Conservation (phyloP, 2,113 vertebrate species). For the Gobio gobio region DNA sequence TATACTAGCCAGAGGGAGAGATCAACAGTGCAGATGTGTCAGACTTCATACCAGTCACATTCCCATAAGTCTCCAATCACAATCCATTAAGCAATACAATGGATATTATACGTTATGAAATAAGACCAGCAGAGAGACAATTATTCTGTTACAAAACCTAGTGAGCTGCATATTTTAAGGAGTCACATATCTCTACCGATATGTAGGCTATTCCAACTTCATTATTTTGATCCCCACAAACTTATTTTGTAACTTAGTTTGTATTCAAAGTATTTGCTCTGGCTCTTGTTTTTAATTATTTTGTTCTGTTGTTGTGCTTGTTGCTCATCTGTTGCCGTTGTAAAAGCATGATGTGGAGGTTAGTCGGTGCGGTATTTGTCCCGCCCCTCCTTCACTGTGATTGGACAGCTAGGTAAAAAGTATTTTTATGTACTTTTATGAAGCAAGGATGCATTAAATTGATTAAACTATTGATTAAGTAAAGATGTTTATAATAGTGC, state of each 20-base stretch:
- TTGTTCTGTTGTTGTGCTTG: no score
- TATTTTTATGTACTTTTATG: not conserved
- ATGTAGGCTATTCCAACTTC: not conserved
- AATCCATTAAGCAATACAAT: conserved; percentile 13
- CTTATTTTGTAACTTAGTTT: not conserved
- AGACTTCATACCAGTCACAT: conserved; percentile 32
- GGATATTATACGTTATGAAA: conserved; percentile 30
- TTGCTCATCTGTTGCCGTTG: no score
- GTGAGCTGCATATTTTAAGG: not conserved
- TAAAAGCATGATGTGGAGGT: no score
- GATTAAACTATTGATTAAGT: no score
- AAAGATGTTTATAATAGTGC: no score
- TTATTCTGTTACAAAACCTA: not conserved
- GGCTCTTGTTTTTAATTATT: no score
- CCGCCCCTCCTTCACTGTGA: no score
- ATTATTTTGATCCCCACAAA: not conserved
- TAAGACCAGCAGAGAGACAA: conserved; percentile 22
- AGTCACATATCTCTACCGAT: not conserved
- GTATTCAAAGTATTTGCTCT: no score
- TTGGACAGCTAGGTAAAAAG: no score
- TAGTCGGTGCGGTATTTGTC: no score
- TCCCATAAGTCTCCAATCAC: conserved; percentile 30
- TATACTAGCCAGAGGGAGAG: conserved; percentile 48
- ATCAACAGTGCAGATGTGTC: conserved; percentile 51
- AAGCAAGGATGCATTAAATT: not conserved